Evolutionary conservation across 2,888 invertebrate genomes (phyloP).

Genomic region (Nycteola revayana): DNA sequence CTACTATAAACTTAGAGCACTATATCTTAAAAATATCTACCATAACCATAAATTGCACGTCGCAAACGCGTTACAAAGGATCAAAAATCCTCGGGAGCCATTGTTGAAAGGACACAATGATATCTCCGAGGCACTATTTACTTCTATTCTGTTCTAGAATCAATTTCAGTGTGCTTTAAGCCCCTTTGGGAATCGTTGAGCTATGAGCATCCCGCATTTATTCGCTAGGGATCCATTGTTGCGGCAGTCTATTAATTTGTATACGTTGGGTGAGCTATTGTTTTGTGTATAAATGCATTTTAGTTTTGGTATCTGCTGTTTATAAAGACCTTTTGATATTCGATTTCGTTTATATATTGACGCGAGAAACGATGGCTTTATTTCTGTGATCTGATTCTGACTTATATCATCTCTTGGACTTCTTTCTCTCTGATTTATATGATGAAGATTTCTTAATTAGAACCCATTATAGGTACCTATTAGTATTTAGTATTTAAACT

Average conservation of each 20-base stretch:
- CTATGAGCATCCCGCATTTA: slow-evolving; percentile 29
- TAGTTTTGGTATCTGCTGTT: neutral
- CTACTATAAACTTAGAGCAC: slow-evolving; percentile 13
- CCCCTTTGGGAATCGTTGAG: slow-evolving; percentile 41
- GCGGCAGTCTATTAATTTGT: slow-evolving; percentile 8
- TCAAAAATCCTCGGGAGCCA: slow-evolving; percentile 42
- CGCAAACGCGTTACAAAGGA: slow-evolving; percentile 23
- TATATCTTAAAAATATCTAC: slow-evolving; percentile 17
- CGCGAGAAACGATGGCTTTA: no score
- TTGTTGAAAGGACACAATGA: slow-evolving; percentile 39
- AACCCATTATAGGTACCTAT: no score
- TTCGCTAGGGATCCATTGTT: slow-evolving; percentile 31
- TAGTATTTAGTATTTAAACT: no score
- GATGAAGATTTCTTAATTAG: no score
- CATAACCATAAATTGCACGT: slow-evolving; percentile 23
- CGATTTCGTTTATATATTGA: no score
- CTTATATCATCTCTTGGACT: no score
- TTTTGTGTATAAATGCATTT: neutral
- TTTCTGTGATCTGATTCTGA: no score
- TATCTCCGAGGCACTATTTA: slow-evolving; percentile 42
- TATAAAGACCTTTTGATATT: neutral
- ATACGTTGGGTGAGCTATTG: neutral
- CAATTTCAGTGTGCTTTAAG: slow-evolving; percentile 43
- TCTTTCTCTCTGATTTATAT: no score
- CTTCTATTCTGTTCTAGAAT: slow-evolving; percentile 45